These are phyloP conservation scores for Calameuta idolon DNA, from an alignment of 2,888 invertebrate species.

Conservation along the genomic window DNA sequence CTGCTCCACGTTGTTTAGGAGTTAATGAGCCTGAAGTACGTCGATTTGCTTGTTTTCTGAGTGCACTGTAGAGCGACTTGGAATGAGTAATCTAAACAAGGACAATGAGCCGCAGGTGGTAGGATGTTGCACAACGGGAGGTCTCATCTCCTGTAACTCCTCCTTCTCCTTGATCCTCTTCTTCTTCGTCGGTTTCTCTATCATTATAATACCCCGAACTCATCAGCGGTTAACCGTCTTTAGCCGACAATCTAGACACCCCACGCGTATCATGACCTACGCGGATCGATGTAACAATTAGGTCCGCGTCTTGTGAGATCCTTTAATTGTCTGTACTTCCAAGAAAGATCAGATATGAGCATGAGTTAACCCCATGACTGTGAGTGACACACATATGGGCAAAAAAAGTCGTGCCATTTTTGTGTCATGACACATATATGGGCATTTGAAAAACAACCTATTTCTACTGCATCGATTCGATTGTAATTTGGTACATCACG, in stretches of 20 bases:
- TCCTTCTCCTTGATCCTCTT: slow-evolving; percentile 17
- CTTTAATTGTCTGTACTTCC: not conserved
- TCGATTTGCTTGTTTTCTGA: slow-evolving; percentile 41
- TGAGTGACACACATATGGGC: too few relatives aligned
- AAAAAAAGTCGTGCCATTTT: too few relatives aligned
- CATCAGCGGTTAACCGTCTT: slow-evolving; percentile 54
- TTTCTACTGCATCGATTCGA: too few relatives aligned
- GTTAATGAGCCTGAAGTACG: slow-evolving; percentile 21
- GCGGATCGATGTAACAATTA: not conserved
- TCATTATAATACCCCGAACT: slow-evolving; percentile 45
- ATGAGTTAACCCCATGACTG: too few relatives aligned
- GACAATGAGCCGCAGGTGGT: slow-evolving; percentile 57
- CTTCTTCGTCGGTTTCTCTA: slow-evolving; percentile 23
- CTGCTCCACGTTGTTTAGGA: slow-evolving; percentile 9
- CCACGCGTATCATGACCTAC: not conserved
- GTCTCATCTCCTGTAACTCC: slow-evolving; percentile 27
- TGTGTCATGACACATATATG: too few relatives aligned
- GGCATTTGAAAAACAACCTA: too few relatives aligned
- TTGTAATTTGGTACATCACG: too few relatives aligned
- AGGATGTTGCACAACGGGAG: slow-evolving; percentile 50
- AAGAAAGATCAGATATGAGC: not conserved
- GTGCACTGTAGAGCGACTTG: slow-evolving; percentile 16
- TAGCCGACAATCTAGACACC: slow-evolving; percentile 40
- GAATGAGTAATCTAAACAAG: slow-evolving; percentile 49
- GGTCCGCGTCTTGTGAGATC: not conserved